phyloP scores from a whole-genome alignment of 1,140 invertebrate species.

The Piezodorus guildinii region DNA sequence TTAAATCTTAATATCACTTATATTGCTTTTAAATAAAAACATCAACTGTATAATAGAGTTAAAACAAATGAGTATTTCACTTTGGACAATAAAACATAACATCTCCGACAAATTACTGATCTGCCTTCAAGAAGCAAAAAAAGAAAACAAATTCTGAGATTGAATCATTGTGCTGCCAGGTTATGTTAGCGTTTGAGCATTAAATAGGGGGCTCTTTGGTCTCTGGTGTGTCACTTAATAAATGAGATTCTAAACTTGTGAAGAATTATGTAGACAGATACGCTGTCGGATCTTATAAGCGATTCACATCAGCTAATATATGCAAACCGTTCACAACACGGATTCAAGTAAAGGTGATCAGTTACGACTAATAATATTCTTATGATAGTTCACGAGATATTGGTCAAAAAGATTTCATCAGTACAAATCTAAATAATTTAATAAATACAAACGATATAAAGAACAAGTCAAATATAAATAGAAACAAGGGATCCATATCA shows the following conservation, averaged over 20 bases:
- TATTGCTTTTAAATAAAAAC: neutral
- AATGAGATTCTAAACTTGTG: conserved; percentile 17
- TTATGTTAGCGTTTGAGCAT: conserved; percentile 17
- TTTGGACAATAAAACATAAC: neutral
- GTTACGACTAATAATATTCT: conserved; percentile 5
- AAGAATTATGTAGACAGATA: conserved; percentile 1
- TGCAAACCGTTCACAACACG: neutral
- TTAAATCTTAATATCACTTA: conserved; percentile 4
- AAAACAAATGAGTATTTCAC: conserved; percentile 1
- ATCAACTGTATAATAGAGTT: neutral
- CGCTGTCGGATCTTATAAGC: neutral
- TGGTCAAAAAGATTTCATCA: neutral
- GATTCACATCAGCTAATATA: neutral
- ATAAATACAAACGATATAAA: neutral
- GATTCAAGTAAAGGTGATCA: neutral
- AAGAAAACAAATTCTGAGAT: conserved; percentile 6
- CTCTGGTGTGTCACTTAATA: conserved; percentile 16
- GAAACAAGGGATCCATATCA: neutral
- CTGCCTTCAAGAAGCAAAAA: neutral
- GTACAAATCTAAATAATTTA: conserved; percentile 4
- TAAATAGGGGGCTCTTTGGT: conserved; percentile 21
- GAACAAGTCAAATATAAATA: neutral
- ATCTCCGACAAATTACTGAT: conserved; percentile 2
- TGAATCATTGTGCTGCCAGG: neutral
- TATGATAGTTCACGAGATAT: neutral